Evolutionary conservation across 1,140 invertebrate genomes (phyloP), one percentile per base, ranked within the genome.

Genomic region (Agrypnia vestita): DNA sequence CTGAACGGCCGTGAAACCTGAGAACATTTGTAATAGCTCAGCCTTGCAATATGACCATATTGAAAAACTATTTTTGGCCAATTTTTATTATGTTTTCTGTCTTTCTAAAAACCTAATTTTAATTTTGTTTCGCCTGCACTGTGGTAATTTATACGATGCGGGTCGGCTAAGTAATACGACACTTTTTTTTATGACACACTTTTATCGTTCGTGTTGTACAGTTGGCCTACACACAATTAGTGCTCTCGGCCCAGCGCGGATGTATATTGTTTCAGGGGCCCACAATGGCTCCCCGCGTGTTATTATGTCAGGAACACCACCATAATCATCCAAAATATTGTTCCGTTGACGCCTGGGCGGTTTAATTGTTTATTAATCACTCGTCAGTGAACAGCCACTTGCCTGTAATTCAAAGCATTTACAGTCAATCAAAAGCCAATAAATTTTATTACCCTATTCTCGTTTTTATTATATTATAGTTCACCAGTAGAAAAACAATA

Each of bases 151-250:
- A 72, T 53, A 53, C 44, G 19, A 74, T 74, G 69, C 44, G 78
- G 61, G 61, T 19, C 59, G n/a, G 46, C 25, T 62, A 10, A 12
- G 47, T 80, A 80, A 80, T 61, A 25, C 59, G 79, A 77, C 79
- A 72, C 64, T 80, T 77, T 76, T 35, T 35, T 35, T 76, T 74
- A 74, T 74, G 72, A 12, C 56, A 49, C 17, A 64, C 35, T 80
- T 80, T 80, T 80, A 80, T 80, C 73, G 69, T 55, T 73, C 62
- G 12, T 51, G 12, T 43, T 51, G 12, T 43, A 59, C 13, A 47
- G n/a, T 76, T 62, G 15, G 43, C 49, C 64, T 71, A 79, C 69
- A 79, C 69, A 79, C 78, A 79, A 79, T 79, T 79, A 79, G 69
- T 61, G 67, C 43, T 47, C 47, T 35, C 78, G 49, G 53, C 76